Evolutionary conservation across 2,888 invertebrate species (phyloP), one percentile per base, ranked within the genome.

Genomic region (Heliconius cydno): DNA sequence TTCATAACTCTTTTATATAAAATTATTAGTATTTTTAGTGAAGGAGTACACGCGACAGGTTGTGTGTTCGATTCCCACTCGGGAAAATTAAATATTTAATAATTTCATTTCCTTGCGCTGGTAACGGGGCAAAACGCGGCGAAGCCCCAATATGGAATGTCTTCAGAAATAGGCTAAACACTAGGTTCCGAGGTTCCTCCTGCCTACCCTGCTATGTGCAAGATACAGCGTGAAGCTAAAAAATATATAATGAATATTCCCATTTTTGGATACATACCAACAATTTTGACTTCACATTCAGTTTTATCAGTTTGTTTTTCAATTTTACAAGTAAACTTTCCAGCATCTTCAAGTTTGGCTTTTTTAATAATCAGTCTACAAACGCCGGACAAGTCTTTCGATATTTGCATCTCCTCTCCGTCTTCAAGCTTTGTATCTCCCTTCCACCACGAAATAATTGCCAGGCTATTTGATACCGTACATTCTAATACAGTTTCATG

Each of bases 401-500:
- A 98, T 85, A 99, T 98, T 85, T 97, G 96, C 92, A 96, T 98
- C 83, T 97, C 96, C 77, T 98, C 98, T 77, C 96, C 96, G 82
- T 98, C 97, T 93, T 97, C 95, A n/a, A 99, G 88, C 89, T 97
- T 98, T 34, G 95, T 96, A 57, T 97, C 97, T 86, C 96, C 98
- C 90, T 97, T 98, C 94, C 96, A 98, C 99, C 99, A 99, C 76
- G 97, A 96, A n/a, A 99, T 97, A 85, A 97, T 97, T 13, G 99
- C 99, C 92, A 99, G 97, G 86, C 98, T 98, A 90, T 97, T 99
- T 88, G 98, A 99, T 70, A 99, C 97, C 63, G 98, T 96, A 94
- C 99, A 99, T 91, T 99, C 99, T 85, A 99, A 95, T 80, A 97
- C 96, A 1, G 97, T 96, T 90, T 99, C 99, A 90, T 99, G 99